Conservation (phyloP, 1,140 invertebrate species). For the Apis florea region DNA sequence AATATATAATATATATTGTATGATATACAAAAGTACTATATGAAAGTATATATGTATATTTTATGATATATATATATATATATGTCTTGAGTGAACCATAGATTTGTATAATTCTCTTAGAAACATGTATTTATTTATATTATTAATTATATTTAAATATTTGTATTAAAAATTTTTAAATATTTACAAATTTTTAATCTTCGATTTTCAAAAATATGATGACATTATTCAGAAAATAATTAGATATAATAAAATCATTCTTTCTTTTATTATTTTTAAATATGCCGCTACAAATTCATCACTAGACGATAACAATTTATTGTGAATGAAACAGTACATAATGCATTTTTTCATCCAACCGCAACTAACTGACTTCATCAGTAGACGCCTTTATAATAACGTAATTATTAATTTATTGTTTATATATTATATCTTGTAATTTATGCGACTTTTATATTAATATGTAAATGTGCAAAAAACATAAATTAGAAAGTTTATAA, state of each 20-base stretch:
- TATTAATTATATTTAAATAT: not conserved
- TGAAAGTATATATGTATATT: not conserved
- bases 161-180: not conserved
- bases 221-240: not conserved
- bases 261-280: not conserved
- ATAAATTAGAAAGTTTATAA: slow-evolving; percentile 22
- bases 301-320: slow-evolving; percentile 36
- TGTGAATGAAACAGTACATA: not conserved
- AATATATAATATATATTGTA: not conserved
- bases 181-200: not conserved
- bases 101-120: not conserved
- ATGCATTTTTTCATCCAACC: slow-evolving; percentile 9
- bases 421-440: not conserved
- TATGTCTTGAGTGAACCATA: not conserved
- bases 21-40: not conserved
- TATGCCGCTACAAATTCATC: slow-evolving; percentile 24
- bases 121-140: not conserved
- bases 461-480: not conserved
- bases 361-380: slow-evolving; percentile 15
- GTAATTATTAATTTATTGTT: slow-evolving; percentile 8
- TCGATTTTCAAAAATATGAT: not conserved
- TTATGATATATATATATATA: not conserved
- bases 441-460: not conserved
- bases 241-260: not conserved
- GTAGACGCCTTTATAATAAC: slow-evolving; percentile 24